phyloP scores from a whole-genome alignment of 2,113 vertebrate genomes.

The Potamarius usumacintae region DNA sequence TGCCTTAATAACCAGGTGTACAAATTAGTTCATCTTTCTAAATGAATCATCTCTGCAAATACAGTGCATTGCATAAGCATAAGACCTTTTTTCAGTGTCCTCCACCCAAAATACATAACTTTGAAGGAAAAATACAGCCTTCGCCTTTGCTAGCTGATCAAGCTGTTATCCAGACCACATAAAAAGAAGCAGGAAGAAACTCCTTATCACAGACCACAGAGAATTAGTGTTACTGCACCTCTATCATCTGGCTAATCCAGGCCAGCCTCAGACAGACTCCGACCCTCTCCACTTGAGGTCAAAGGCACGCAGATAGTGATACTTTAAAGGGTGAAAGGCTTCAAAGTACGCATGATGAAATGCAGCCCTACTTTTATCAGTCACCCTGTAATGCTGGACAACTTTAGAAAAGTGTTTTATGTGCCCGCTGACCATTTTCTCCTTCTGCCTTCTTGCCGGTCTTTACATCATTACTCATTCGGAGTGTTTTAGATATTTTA shows the following conservation, averaged over 20 bases:
- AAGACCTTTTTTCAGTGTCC: not conserved
- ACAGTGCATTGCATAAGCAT: not conserved
- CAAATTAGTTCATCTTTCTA: too few relatives aligned
- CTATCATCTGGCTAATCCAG: constrained; percentile 23
- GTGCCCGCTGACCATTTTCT: not conserved
- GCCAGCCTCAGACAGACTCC: not conserved
- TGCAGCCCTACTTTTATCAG: constrained; percentile 1
- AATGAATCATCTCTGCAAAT: not conserved
- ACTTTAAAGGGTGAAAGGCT: constrained; percentile 6
- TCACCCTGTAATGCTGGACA: not conserved
- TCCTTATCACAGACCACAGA: not conserved
- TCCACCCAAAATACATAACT: not conserved
- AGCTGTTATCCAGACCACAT: not conserved
- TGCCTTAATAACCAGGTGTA: not conserved
- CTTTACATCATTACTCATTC: not conserved
- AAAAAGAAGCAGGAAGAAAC: not conserved
- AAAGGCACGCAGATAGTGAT: not conserved
- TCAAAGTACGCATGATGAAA: constrained; percentile 11
- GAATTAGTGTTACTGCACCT: not conserved
- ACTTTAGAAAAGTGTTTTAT: not conserved
- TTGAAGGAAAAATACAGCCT: not conserved
- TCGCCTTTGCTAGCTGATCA: not conserved
- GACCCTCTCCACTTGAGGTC: not conserved
- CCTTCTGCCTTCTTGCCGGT: not conserved
- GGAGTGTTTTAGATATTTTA: not conserved